Base-by-base conservation (phyloP, 2,113 vertebrate genomes). In the Oncorhynchus tshawytscha region DNA sequence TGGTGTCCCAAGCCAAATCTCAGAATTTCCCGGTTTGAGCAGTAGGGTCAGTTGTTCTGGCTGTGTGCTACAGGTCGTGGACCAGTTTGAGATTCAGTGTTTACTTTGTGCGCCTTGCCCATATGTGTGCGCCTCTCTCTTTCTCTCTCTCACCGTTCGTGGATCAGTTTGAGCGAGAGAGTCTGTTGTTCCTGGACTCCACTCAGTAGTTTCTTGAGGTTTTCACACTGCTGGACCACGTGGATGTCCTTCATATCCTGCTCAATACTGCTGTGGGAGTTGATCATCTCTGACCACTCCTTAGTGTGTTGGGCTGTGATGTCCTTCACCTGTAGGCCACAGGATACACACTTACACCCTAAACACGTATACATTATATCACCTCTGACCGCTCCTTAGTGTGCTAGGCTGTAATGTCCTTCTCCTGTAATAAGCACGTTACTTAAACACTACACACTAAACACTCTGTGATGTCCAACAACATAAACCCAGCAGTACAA, bases 311-410 rank as follows among this genome's bases (percentile, higher is more conserved):
- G 96, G 0, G 96, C 96, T 74, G 98, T 97, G 7, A 98, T 95
- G 87, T 98, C 96, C 88, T 99, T 99, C 62, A 99, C 96, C 98
- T 98, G 73, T 39, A 4, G n/a, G 11, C n/a, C 4, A 22, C 31
- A 2, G 39, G 16, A 65, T 29, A 66, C 24, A 29, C 70, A 27
- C 69, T 25, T 39, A 54, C 69, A 25, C 16, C 12, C 49, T 31
- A 54, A 34, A 70, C 72, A 73, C 16, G 11, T 16, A 65, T 9
- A 73, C 6, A 39, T 9, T 45, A 45, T 45, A 97, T 94, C 93
- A 99, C 95, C 85, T 98, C 97, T 0, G 97, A 98, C 97, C 97
- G 98, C 83, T 99, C 98, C 73, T 99, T 99, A 3, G 98, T 99
- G 89, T 99, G 97, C 87, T 96, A 96, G 0, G 96, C 96, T 75